These are phyloP conservation scores for Rhopalosiphum nymphaeae DNA, from an alignment of 2,888 invertebrate genomes.

Conservation along the genomic window DNA sequence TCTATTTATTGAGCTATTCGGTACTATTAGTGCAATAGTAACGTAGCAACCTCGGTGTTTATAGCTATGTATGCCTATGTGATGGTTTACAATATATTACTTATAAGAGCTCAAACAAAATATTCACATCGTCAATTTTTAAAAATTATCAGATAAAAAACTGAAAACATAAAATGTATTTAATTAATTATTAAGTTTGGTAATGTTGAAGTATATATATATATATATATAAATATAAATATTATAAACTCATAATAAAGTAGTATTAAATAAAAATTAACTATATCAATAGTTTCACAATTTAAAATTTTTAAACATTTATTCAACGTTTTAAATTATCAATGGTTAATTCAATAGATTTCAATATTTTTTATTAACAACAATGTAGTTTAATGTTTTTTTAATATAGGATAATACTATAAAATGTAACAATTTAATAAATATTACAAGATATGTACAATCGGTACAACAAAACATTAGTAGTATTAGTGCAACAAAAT, in stretches of 20 bases:
- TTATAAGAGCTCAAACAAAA: neutral
- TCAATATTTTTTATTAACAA: neutral
- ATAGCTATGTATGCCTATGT: neutral
- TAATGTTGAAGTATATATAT: neutral
- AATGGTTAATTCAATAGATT: neutral
- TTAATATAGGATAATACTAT: neutral
- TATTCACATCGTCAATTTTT: neutral
- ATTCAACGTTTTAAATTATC: neutral
- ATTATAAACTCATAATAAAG: neutral
- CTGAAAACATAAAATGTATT: no score
- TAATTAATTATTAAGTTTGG: neutral
- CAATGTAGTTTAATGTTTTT: neutral
- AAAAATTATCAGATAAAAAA: neutral
- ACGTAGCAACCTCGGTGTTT: neutral
- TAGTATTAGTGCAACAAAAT: no score
- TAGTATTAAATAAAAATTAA: neutral
- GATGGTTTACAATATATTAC: neutral
- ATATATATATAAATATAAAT: no score
- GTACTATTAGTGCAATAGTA: neutral
- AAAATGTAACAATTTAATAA: no score
- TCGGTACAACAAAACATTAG: neutral
- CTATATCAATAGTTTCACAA: neutral
- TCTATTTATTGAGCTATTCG: neutral
- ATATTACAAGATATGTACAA: neutral
- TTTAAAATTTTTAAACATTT: neutral